Conservation (phyloP, 2,113 vertebrate species). For the Megaleporinus macrocephalus region DNA sequence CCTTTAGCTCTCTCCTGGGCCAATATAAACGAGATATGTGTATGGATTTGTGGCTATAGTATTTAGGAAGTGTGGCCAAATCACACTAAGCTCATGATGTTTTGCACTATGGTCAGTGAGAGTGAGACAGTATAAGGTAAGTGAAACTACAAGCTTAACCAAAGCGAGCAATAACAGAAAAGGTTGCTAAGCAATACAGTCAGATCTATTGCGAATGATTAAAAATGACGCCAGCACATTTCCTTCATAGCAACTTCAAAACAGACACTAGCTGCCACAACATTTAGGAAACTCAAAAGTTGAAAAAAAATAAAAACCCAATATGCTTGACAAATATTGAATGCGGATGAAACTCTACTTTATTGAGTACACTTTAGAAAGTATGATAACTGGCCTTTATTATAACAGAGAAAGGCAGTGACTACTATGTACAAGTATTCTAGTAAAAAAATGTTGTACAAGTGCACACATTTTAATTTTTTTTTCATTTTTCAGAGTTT, state of each 20-base stretch:
- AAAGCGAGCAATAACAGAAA: conserved; percentile 36
- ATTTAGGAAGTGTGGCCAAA: conserved; percentile 37
- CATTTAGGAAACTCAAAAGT: background rate
- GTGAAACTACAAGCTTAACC: conserved; percentile 34
- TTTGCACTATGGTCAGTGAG: conserved; percentile 41
- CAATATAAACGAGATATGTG: conserved; percentile 19
- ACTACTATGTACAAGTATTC: too few species aligned
- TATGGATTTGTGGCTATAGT: conserved; percentile 42
- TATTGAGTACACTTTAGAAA: background rate
- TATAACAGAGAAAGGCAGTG: too few species aligned
- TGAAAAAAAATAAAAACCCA: background rate
- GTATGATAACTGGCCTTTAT: too few species aligned
- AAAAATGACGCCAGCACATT: conserved; percentile 16
- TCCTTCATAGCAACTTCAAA: conserved; percentile 20
- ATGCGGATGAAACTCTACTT: background rate
- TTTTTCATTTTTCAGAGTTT: too few species aligned
- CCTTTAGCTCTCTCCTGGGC: conserved; percentile 49
- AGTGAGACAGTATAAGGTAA: conserved; percentile 13
- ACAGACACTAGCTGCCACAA: conserved; percentile 6
- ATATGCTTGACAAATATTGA: background rate
- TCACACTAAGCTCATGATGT: conserved; percentile 27
- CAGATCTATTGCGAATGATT: background rate
- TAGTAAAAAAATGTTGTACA: too few species aligned
- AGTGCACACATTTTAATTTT: too few species aligned
- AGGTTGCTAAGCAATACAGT: conserved; percentile 27